Conservation (phyloP, 2,888 invertebrate genomes). For the Pherbina coryleti region DNA sequence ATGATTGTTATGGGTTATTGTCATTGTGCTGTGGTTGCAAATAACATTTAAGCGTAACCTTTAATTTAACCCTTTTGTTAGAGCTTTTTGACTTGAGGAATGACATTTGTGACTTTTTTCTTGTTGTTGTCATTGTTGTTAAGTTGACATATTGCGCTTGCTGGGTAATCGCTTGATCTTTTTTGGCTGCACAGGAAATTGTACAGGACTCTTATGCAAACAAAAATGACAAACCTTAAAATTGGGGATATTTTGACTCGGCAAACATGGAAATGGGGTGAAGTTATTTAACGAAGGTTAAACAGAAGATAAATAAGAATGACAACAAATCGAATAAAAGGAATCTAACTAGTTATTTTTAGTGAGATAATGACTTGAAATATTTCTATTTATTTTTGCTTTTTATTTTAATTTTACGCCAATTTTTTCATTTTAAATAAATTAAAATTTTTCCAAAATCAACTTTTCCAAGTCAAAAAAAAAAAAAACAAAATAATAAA, state of each 20-base stretch:
- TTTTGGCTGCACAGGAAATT: background rate
- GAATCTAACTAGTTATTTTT: no score
- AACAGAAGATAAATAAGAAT: no score
- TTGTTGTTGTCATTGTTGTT: background rate
- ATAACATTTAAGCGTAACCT: conserved; percentile 30
- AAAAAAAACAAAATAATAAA: no score
- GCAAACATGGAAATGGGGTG: no score
- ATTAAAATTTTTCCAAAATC: no score
- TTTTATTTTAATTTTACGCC: no score
- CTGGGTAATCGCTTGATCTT: background rate
- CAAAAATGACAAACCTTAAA: background rate
- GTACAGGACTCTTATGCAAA: background rate
- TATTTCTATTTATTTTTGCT: background rate
- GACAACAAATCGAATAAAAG: no score
- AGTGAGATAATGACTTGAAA: background rate
- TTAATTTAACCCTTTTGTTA: conserved; percentile 26
- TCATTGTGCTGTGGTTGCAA: conserved; percentile 23
- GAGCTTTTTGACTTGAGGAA: conserved; percentile 27
- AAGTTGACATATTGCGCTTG: conserved; percentile 19
- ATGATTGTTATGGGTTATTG: background rate
- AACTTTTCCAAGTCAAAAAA: no score
- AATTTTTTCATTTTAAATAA: no score
- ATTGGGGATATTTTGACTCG: no score
- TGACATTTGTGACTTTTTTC: background rate
- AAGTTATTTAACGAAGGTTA: no score